These are phyloP conservation scores for Malthinus seriepunctatus DNA, from an alignment of 2,888 invertebrate species.

Conservation along the genomic window DNA sequence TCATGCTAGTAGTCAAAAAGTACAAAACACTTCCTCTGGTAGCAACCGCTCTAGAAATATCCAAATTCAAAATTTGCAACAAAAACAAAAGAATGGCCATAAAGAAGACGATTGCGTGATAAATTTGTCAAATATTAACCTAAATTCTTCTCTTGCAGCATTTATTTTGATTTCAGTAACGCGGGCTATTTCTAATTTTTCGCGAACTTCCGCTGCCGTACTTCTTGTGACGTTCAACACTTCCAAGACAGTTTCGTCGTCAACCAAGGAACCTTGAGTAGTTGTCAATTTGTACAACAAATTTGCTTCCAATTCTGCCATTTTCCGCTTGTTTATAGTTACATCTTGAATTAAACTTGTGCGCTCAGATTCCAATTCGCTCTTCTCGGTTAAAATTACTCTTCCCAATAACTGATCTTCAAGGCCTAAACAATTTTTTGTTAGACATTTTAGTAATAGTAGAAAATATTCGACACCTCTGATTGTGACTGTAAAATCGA, in stretches of 20 bases:
- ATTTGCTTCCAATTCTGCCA: constrained; percentile 84
- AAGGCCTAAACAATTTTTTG: constrained; percentile 57
- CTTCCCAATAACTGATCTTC: constrained; percentile 87
- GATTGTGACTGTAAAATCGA: constrained; percentile 91
- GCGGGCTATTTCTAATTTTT: constrained; percentile 76
- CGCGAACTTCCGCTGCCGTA: constrained; percentile 81
- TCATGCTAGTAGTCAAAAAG: constrained; percentile 86
- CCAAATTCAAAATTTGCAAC: too few species aligned
- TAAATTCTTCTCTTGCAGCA: constrained; percentile 79
- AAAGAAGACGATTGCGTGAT: too few species aligned
- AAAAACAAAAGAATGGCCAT: too few species aligned
- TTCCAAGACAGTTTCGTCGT: constrained; percentile 82
- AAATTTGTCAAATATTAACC: constrained; percentile 36
- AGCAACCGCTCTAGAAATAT: constrained; percentile 70
- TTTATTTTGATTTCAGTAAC: constrained; percentile 86
- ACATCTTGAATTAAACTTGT: constrained; percentile 80
- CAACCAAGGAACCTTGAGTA: constrained; percentile 82
- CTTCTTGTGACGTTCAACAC: constrained; percentile 79
- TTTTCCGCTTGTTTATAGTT: constrained; percentile 79
- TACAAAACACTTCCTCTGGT: constrained; percentile 85
- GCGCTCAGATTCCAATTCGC: constrained; percentile 81
- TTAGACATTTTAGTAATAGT: not conserved
- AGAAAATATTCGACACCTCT: constrained; percentile 62
- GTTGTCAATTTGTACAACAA: constrained; percentile 83
- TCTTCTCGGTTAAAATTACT: constrained; percentile 82